Evolutionary conservation across 2,888 invertebrate genomes (phyloP), one percentile per base, ranked within the genome.

Genomic region (Steinernema hermaphroditum): DNA sequence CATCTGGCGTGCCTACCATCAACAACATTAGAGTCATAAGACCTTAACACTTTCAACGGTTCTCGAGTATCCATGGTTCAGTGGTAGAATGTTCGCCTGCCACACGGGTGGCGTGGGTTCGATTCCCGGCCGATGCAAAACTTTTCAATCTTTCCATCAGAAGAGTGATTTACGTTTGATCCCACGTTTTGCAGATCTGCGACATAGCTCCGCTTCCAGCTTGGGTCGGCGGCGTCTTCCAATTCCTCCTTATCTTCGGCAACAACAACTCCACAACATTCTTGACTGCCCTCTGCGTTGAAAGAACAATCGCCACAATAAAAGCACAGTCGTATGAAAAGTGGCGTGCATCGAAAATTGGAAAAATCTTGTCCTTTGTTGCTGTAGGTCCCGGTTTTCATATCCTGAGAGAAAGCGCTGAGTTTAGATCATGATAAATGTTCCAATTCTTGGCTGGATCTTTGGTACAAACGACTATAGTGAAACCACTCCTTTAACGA

Each of bases 241-340:
- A 54, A 24, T 24, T 54, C 27, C 54, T 54, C 2, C 54, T 54
- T 8, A 54, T 54, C 12, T 9, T 54, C 27, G 54, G 54, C 2
- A 54, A 54, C 54, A 54, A 54, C 54, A 54, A 54, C 54, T 54
- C 54, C 6, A 54, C 54, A 6, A 27, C 24, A 14, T 54, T 27
- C 27, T 22, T 54, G 2, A 22, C 54, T 22, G 54, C 54, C 8
- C 27, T 54, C 6, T 22, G 24, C 2, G 16, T 54, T 16, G 54
- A 54, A 16, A 2, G 54, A 16, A 54, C 54, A 1, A 27, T 54
- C 22, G 54, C 54, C 27, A 54, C 54, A 6, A 4, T 54, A 6
- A 22, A 27, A 27, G 54, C 54, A 6, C 2, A 54, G 27, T 54
- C 54, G 6, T 54, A 54, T 27, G 54, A 54, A 24, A 54, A 54